These are phyloP conservation scores for Lycorma delicatula DNA, from an alignment of 1,140 invertebrate genomes.

Conservation along the genomic window DNA sequence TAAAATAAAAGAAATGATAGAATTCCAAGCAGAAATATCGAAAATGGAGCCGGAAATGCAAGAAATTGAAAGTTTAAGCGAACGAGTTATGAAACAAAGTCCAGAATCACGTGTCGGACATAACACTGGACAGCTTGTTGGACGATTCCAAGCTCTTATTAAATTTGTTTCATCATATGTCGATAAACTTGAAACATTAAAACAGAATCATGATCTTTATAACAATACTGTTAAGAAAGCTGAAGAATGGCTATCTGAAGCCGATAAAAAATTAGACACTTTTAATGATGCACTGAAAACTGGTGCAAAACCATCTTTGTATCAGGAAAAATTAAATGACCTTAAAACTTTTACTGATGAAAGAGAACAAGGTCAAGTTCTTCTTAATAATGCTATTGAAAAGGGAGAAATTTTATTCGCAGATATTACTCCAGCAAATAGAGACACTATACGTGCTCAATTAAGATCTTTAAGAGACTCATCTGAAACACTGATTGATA, in stretches of 20 bases:
- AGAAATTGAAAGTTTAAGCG: slow-evolving; percentile 54
- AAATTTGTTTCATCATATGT: slow-evolving; percentile 48
- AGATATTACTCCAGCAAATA: slow-evolving; percentile 73
- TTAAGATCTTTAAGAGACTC: slow-evolving; percentile 68
- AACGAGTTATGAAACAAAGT: slow-evolving; percentile 62
- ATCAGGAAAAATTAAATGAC: slow-evolving; percentile 57
- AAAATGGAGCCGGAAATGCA: slow-evolving; percentile 55
- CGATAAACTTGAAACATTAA: slow-evolving; percentile 21
- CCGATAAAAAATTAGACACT: slow-evolving; percentile 59
- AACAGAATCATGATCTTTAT: slow-evolving; percentile 41
- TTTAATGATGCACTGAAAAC: slow-evolving; percentile 55
- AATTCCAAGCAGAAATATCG: slow-evolving; percentile 52
- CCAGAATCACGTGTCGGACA: slow-evolving; percentile 74
- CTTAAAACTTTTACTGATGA: slow-evolving; percentile 64
- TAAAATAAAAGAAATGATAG: slow-evolving; percentile 60
- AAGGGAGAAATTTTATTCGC: slow-evolving; percentile 80
- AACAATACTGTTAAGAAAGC: slow-evolving; percentile 56
- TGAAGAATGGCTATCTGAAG: slow-evolving; percentile 67
- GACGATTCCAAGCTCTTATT: slow-evolving; percentile 62
- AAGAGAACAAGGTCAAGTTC: slow-evolving; percentile 64
- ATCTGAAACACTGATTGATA: slow-evolving; percentile 76
- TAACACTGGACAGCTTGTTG: slow-evolving; percentile 65
- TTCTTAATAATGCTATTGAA: slow-evolving; percentile 73
- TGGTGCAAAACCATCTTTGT: slow-evolving; percentile 49
- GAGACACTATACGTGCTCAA: slow-evolving; percentile 74